Evolutionary conservation across 2,888 invertebrate genomes (phyloP).

Genomic region (Suillia variegata): DNA sequence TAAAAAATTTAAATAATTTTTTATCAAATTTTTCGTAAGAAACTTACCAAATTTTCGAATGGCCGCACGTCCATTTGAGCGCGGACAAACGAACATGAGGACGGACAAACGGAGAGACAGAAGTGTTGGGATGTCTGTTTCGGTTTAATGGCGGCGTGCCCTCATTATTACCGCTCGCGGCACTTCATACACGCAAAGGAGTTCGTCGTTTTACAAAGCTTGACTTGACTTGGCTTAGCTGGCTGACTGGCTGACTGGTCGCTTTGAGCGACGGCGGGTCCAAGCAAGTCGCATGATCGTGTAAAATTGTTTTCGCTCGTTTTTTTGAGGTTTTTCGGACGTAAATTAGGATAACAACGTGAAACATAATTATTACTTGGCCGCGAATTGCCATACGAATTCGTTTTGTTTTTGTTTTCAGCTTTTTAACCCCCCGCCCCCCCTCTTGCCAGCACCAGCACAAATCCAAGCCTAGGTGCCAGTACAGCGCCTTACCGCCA

Average conservation of each 20-base stretch:
- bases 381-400: conserved; percentile 21
- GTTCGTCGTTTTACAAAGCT: conserved; percentile 7
- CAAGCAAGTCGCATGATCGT: conserved; percentile 14
- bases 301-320: conserved; percentile 28
- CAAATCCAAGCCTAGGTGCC: conserved; percentile 19
- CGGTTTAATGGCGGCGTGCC: conserved; percentile 31
- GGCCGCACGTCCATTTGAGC: too few relatives aligned
- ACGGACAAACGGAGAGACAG: conserved; percentile 18
- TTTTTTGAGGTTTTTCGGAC: conserved; percentile 33
- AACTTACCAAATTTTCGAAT: too few relatives aligned
- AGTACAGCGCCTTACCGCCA: conserved; percentile 36
- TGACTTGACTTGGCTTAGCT: neutral
- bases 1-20: too few relatives aligned
- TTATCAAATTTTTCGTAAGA: too few relatives aligned
- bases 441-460: conserved; percentile 10
- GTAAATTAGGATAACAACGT: conserved; percentile 59
- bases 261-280: neutral
- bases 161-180: conserved; percentile 33
- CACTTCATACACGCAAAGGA: conserved; percentile 25
- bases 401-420: conserved; percentile 8
- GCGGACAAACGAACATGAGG: conserved; percentile 20
- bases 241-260: neutral
- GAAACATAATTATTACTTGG: conserved; percentile 55
- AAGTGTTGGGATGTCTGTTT: conserved; percentile 35
- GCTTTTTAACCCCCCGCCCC: conserved; percentile 1